These are phyloP conservation scores for Euura saliciscinereae DNA, from an alignment of 1,140 invertebrate genomes.

Conservation along the genomic window DNA sequence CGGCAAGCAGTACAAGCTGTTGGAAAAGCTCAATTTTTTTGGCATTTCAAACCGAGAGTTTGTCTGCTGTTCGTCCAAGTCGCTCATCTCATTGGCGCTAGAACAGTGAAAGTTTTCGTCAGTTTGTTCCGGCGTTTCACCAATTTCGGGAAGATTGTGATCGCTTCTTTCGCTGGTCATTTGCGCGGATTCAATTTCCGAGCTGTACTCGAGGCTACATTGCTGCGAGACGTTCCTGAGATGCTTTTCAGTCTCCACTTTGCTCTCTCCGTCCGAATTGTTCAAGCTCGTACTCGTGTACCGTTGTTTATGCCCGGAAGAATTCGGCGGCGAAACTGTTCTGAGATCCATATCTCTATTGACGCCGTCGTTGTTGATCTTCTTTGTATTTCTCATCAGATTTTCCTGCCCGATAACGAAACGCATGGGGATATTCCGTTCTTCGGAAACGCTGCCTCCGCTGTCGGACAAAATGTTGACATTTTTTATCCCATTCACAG, in stretches of 20 bases:
- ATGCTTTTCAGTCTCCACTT: slow-evolving; percentile 53
- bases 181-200: slow-evolving; percentile 73
- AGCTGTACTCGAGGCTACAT: slow-evolving; percentile 73
- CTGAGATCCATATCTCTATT: slow-evolving; percentile 38
- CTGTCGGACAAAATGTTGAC: slow-evolving; percentile 70
- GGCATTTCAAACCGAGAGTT: slow-evolving; percentile 19
- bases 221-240: slow-evolving; percentile 64
- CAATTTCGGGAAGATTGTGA: slow-evolving; percentile 52
- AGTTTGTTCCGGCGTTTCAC: slow-evolving; percentile 33
- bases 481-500: slow-evolving; percentile 64
- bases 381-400: slow-evolving; percentile 35
- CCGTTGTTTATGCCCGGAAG: background rate
- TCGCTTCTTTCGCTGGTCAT: slow-evolving; percentile 57
- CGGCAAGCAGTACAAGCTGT: slow-evolving; percentile 47
- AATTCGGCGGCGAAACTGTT: background rate
- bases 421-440: slow-evolving; percentile 46
- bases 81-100: slow-evolving; percentile 30
- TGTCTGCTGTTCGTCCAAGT: slow-evolving; percentile 16
- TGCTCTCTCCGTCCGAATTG: slow-evolving; percentile 43
- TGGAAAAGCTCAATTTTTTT: slow-evolving; percentile 39
- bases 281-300: slow-evolving; percentile 51
- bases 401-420: slow-evolving; percentile 54
- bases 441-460: slow-evolving; percentile 56
- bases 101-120: slow-evolving; percentile 23
- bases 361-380: slow-evolving; percentile 39